A percentile compares a stretch with the other conserved stretches of the same genome.
phyloP scores from a whole-genome alignment of 2,797 vertebrate species.

The Rhabdophis nuchalis region DNA sequence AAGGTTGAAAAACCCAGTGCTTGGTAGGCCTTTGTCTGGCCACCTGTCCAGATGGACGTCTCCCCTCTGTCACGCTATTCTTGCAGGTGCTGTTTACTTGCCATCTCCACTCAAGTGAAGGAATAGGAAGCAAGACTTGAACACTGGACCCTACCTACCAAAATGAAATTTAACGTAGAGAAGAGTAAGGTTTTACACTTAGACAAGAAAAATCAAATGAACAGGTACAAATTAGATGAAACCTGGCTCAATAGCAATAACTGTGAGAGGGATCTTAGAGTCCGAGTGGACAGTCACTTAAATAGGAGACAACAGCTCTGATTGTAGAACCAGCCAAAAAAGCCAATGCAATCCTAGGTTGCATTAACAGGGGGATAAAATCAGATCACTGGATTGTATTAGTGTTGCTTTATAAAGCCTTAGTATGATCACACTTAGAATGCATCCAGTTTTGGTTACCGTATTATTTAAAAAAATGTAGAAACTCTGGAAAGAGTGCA shows the following conservation, averaged over 20 bases:
- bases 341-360: background rate
- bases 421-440: background rate
- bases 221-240: background rate
- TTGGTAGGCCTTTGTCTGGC: no score
- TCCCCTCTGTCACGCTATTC: no score
- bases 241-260: background rate
- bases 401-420: background rate
- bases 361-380: background rate
- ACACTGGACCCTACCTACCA: background rate
- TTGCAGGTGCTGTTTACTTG: background rate
- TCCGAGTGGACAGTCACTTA: background rate
- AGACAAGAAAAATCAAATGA: background rate
- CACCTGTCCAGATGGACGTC: background rate
- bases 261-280: background rate
- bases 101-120: background rate
- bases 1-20: background rate
- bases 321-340: background rate
- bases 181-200: background rate
- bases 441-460: background rate
- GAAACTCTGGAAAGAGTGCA: background rate
- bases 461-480: background rate
- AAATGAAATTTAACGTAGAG: background rate
- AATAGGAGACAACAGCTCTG: background rate
- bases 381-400: background rate
- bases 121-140: background rate